Percentiles rank a stretch among this genome's conserved stretches.
Conservation (phyloP, 2,113 vertebrate species). For the Leuciscus idus region DNA sequence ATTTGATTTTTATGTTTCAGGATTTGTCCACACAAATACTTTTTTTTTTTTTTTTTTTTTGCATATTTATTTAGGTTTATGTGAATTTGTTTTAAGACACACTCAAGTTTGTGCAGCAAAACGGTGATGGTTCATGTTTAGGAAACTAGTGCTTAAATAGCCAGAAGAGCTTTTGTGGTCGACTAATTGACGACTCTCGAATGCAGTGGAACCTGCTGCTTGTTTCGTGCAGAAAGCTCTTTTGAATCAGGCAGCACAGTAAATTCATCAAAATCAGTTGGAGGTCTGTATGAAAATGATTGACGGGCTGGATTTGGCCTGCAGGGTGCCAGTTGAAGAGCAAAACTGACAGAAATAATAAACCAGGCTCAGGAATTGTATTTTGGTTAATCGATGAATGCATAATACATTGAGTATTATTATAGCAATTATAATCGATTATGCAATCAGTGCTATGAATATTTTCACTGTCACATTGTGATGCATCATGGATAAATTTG, state of each 20-base stretch:
- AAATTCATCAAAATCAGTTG: conserved; percentile 27
- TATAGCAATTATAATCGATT: conserved; percentile 5
- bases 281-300: conserved; percentile 4
- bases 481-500: background rate
- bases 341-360: conserved; percentile 11
- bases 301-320: conserved; percentile 12
- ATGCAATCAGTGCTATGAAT: background rate
- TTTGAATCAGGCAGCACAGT: background rate
- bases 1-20: background rate
- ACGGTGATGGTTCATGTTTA: background rate
- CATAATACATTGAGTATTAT: background rate
- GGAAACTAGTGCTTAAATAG: background rate
- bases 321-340: background rate
- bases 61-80: background rate
- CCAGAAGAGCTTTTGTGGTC: background rate
- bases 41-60: too few relatives aligned
- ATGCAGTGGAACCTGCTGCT: background rate
- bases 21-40: background rate
- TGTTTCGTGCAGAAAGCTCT: background rate
- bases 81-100: background rate
- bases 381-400: background rate
- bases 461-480: background rate
- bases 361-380: conserved; percentile 7
- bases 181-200: background rate
- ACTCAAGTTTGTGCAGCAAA: background rate